Evolutionary conservation across 2,113 vertebrate species (phyloP).

Genomic region (Oncorhynchus masou): DNA sequence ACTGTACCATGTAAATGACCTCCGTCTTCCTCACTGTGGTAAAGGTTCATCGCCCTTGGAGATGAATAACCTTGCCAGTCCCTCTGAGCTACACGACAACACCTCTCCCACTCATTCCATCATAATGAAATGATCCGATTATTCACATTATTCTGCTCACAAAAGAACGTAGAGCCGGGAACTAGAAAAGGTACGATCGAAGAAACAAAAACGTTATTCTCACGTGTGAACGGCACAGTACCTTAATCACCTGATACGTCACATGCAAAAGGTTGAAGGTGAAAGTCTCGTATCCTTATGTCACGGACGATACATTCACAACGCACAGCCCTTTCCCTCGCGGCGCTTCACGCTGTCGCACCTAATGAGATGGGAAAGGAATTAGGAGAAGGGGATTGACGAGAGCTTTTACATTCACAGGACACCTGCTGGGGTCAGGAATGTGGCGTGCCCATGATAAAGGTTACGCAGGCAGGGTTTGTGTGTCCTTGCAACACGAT

Average conservation of each 20-base stretch:
- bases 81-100: slow-evolving; percentile 8
- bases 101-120: not conserved
- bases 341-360: slow-evolving; percentile 50
- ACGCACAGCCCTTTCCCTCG: slow-evolving; percentile 43
- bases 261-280: slow-evolving; percentile 35
- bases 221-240: not conserved
- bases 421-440: slow-evolving; percentile 41
- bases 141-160: slow-evolving; percentile 34
- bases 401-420: slow-evolving; percentile 46
- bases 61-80: slow-evolving; percentile 18
- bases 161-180: slow-evolving; percentile 23
- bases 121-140: slow-evolving; percentile 43
- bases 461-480: slow-evolving; percentile 34
- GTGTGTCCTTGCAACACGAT: not conserved
- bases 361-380: slow-evolving; percentile 50
- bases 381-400: slow-evolving; percentile 53
- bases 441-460: slow-evolving; percentile 47
- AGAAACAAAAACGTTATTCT: slow-evolving; percentile 26
- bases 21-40: slow-evolving; percentile 22
- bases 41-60: slow-evolving; percentile 47
- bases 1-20: slow-evolving; percentile 41
- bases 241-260: not conserved
- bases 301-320: slow-evolving; percentile 62
- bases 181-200: slow-evolving; percentile 17
- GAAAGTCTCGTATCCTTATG: slow-evolving; percentile 58